These are phyloP conservation scores for Ptychobarbus kaznakovi DNA, from an alignment of 2,797 vertebrate genomes.

Conservation along the genomic window DNA sequence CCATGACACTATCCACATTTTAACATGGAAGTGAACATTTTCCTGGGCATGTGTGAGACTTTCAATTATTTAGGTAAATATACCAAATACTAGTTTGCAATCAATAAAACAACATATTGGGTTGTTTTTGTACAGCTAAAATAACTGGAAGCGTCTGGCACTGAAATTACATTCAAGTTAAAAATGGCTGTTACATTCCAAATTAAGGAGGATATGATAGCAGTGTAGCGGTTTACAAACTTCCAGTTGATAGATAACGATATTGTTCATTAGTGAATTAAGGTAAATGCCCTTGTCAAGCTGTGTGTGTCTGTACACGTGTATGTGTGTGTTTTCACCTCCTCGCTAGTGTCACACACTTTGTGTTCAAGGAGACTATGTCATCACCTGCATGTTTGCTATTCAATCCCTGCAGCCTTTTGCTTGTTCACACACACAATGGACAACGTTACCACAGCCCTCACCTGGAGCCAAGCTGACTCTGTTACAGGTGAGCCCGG, in stretches of 20 bases:
- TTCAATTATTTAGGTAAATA: not conserved
- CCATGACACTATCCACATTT: not conserved
- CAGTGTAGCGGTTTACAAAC: constrained; percentile 12
- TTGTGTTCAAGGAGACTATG: constrained; percentile 73
- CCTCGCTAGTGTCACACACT: constrained; percentile 75
- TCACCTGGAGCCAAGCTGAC: constrained; percentile 79
- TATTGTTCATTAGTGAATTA: constrained; percentile 37
- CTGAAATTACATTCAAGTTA: not conserved
- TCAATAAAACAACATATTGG: not conserved
- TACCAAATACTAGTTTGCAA: not conserved
- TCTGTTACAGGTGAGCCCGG: constrained; percentile 76
- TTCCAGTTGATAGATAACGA: not conserved
- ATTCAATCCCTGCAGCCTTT: constrained; percentile 77
- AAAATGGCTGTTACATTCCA: not conserved
- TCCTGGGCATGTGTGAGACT: not conserved
- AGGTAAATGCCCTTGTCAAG: constrained; percentile 39
- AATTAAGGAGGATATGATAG: not conserved
- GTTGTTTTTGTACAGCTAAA: not conserved
- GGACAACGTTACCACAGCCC: constrained; percentile 72
- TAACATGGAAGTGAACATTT: not conserved
- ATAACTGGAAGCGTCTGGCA: not conserved
- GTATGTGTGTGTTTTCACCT: constrained; percentile 57
- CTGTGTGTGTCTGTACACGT: constrained; percentile 41
- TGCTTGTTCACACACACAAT: constrained; percentile 77
- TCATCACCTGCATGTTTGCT: constrained; percentile 82